Evolutionary conservation across 1,140 invertebrate species (phyloP), one percentile per base, ranked within the genome.

Genomic region (Drosophila azteca): DNA sequence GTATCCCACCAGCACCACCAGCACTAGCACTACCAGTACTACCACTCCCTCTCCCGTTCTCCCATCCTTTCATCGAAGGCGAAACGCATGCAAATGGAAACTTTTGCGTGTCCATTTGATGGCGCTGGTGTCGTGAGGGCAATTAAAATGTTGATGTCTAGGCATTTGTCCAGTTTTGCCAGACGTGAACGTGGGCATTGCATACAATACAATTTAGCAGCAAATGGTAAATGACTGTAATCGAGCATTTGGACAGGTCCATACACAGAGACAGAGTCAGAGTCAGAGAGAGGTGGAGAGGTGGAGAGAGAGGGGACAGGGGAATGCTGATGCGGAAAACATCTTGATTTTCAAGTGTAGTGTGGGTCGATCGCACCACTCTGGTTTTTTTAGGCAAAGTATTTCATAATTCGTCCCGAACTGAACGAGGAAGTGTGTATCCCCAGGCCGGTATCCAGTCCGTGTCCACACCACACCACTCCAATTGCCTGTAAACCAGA

Each of bases 361-460:
- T 76, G 57, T 58, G 48, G 66, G 64, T 49, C 52, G 77, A 48
- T 55, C 50, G 77, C 44, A 49, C 71, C 66, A 64, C 66, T 65
- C 75, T 80, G 45, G 52, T 49, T 31, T 35, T 52, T 52, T 66
- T 65, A 45, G 50, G 45, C 53, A 66, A 60, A 79, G 52, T 69
- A 74, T 80, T 80, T 84, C 79, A 83, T 82, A 82, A 82, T 82
- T 78, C 67, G 53, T 55, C 13, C 22, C 24, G 44, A 70, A 49
- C 35, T 49, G 61, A 69, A 84, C 77, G 63, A 84, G 81, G 81
- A 84, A 84, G 77, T 79, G 29, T 49, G 22, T 31, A 8, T 66
- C 48, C 43, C 43, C 50, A 60, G 53, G 26, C 43, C 58, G 43
- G 51, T 52, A 66, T 67, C 76, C 57, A 79, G 59, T 74, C 69